A percentile compares a stretch with the other conserved stretches of the same genome.
These are phyloP conservation scores for Tenrec ecaudatus DNA, from an alignment of 2,113 vertebrate species.

Conservation along the genomic window DNA sequence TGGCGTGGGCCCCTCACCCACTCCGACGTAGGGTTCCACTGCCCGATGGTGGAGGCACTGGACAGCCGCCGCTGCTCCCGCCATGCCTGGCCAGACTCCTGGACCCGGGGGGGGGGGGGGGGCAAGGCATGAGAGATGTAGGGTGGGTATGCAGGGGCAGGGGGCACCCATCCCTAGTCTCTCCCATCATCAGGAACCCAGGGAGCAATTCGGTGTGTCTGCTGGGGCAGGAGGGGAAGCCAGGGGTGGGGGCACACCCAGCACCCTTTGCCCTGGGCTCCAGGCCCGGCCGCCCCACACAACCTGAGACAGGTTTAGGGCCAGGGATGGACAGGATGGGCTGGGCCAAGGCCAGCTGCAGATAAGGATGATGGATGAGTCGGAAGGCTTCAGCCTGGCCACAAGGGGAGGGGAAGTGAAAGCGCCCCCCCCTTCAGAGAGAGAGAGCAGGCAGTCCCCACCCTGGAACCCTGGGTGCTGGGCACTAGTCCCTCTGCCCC, in stretches of 20 bases:
- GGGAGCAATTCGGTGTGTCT: too few species aligned
- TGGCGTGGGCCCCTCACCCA: conserved; percentile 89
- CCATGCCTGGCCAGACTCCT: conserved; percentile 92
- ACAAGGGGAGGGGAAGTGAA: conserved; percentile 7
- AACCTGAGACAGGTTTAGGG: conserved; percentile 73
- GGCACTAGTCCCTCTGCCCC: too few species aligned
- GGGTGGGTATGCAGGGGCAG: not conserved
- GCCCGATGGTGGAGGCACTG: conserved; percentile 88
- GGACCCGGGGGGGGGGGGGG: not conserved
- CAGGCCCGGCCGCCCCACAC: conserved; percentile 28
- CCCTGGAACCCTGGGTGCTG: not conserved
- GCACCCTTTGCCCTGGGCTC: conserved; percentile 72
- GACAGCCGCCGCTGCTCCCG: conserved; percentile 91
- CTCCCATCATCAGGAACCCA: not conserved
- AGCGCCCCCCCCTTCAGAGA: not conserved
- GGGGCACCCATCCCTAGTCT: not conserved
- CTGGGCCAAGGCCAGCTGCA: conserved; percentile 58
- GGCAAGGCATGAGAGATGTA: not conserved
- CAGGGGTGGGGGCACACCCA: not conserved
- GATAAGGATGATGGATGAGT: conserved; percentile 70
- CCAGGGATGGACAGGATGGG: conserved; percentile 21
- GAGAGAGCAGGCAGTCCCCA: not conserved
- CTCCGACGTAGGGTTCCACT: conserved; percentile 94
- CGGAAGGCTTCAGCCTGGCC: not conserved
- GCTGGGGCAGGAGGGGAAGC: not conserved